Evolutionary conservation across 2,113 vertebrate genomes (phyloP).

Genomic region (Eptesicus fuscus): DNA sequence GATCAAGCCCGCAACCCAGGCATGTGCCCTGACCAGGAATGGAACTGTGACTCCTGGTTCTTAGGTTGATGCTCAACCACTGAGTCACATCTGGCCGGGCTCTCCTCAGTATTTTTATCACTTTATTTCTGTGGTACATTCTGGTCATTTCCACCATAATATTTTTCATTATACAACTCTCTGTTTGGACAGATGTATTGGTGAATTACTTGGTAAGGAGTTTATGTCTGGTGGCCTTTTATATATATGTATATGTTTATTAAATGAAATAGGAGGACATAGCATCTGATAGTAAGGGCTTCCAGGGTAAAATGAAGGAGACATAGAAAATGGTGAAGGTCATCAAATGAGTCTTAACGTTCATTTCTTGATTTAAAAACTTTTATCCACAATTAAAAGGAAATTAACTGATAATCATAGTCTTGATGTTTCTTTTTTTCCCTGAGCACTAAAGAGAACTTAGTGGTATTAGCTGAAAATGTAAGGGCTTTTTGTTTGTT

Average conservation of each 20-base stretch:
- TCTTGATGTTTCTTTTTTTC: not conserved
- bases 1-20: too few relatives aligned
- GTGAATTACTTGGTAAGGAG: not conserved
- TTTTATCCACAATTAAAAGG: not conserved
- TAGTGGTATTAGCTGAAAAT: conserved; percentile 2
- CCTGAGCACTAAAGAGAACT: not conserved
- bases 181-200: not conserved
- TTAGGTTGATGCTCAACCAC: too few relatives aligned
- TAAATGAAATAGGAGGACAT: not conserved
- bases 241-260: not conserved
- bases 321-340: not conserved
- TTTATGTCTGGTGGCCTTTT: not conserved
- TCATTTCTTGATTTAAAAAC: conserved; percentile 14
- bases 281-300: not conserved
- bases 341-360: not conserved
- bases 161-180: not conserved
- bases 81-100: too few relatives aligned
- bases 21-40: too few relatives aligned
- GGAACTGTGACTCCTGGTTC: too few relatives aligned
- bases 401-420: not conserved
- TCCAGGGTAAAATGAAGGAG: not conserved
- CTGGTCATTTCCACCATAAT: not conserved
- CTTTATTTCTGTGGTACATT: not conserved
- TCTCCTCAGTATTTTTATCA: not conserved
- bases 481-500: not conserved